Evolutionary conservation across 2,113 vertebrate genomes (phyloP).

Genomic region (Phyllostomus hastatus): DNA sequence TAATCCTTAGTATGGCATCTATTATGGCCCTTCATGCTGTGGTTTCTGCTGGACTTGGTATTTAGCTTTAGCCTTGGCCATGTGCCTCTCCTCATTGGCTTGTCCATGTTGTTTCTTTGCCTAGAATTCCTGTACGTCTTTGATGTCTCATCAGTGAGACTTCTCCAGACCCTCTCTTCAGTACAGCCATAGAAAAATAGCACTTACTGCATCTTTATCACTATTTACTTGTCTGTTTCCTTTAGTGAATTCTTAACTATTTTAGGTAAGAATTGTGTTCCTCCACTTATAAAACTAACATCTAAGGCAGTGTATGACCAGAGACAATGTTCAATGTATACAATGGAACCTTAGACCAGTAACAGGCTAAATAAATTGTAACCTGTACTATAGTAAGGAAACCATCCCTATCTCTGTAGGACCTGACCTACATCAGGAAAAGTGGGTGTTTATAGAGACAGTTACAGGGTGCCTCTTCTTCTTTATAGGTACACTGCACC

Average conservation of each 20-base stretch:
- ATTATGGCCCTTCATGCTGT: background rate
- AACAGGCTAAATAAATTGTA: background rate
- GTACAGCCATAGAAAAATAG: background rate
- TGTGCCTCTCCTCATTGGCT: background rate
- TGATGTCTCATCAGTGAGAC: background rate
- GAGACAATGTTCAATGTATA: background rate
- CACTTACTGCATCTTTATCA: background rate
- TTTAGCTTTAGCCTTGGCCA: background rate
- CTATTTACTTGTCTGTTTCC: background rate
- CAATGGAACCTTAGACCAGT: background rate
- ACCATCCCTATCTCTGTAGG: background rate
- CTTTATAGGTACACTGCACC: fast-evolving
- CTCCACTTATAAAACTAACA: background rate
- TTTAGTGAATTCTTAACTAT: background rate
- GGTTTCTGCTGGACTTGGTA: background rate
- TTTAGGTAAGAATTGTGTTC: background rate
- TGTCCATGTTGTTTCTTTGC: background rate
- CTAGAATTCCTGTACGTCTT: background rate
- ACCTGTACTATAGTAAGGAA: background rate
- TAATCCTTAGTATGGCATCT: background rate
- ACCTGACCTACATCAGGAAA: background rate
- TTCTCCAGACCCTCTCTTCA: background rate
- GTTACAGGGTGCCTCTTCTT: background rate
- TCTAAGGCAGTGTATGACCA: background rate
- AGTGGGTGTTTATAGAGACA: background rate